Conservation (phyloP, 2,113 vertebrate species). For the Antigone vipio region DNA sequence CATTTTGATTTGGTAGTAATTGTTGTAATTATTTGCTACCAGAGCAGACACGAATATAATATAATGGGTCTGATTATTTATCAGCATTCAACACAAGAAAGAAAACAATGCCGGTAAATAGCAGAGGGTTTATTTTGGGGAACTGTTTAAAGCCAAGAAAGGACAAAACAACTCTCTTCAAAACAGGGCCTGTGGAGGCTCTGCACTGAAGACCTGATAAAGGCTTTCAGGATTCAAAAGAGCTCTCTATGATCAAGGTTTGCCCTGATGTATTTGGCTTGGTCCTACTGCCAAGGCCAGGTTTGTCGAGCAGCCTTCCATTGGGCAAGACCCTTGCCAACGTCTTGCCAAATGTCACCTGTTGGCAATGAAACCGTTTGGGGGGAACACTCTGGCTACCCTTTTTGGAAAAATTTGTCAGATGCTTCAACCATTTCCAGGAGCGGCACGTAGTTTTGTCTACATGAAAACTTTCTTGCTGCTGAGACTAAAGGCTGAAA, state of each 20-base stretch:
- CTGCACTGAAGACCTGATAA: not conserved
- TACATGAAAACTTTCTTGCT: not conserved
- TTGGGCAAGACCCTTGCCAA: not conserved
- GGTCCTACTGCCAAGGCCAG: not conserved
- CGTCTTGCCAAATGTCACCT: not conserved
- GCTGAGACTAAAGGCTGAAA: not conserved
- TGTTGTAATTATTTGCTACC: conserved; percentile 52
- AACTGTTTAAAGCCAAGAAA: conserved; percentile 22
- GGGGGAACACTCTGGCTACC: not conserved
- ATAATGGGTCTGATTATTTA: conserved; percentile 56
- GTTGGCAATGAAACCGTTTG: not conserved
- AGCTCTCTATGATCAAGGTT: not conserved
- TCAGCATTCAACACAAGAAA: conserved; percentile 39
- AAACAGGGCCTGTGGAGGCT: not conserved
- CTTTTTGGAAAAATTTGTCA: not conserved
- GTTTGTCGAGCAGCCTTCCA: not conserved
- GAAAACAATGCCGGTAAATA: conserved; percentile 40
- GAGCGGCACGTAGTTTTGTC: accelerated
- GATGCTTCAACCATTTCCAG: not conserved
- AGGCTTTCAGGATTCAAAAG: not conserved
- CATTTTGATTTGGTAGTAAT: conserved; percentile 58
- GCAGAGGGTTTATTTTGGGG: conserved; percentile 3
- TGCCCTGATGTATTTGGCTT: not conserved
- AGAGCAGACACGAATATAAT: conserved; percentile 10
- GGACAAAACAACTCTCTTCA: not conserved